Conservation (phyloP, 2,888 invertebrate genomes). For the Miltochrista miniata region DNA sequence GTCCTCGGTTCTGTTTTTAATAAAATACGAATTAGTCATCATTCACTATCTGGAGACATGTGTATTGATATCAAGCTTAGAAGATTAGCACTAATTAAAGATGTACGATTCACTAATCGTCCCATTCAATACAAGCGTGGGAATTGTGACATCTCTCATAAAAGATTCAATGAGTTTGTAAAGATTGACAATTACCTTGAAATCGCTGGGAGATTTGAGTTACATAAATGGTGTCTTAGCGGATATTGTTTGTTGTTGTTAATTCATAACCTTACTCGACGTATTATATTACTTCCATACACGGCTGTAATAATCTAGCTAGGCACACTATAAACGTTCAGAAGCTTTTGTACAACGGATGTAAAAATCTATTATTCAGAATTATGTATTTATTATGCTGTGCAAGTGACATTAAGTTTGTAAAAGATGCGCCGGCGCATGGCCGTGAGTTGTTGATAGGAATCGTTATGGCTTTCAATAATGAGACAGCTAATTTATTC, state of each 20-base stretch:
- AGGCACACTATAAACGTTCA: background rate
- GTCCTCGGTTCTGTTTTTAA: no score
- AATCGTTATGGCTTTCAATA: no score
- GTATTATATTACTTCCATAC: background rate
- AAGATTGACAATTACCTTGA: background rate
- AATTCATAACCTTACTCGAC: slow-evolving; percentile 5
- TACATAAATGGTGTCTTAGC: background rate
- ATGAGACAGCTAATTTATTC: no score
- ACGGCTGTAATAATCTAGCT: background rate
- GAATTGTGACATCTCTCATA: background rate
- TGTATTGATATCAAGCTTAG: no score
- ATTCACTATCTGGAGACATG: no score
- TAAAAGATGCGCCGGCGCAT: slow-evolving; percentile 44
- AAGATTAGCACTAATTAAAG: no score
- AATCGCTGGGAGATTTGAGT: background rate
- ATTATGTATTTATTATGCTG: slow-evolving; percentile 22
- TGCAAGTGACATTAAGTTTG: slow-evolving; percentile 41
- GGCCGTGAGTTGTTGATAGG: slow-evolving; percentile 18
- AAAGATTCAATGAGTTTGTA: background rate
- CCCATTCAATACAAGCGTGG: no score
- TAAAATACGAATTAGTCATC: no score
- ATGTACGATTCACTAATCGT: no score
- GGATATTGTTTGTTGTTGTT: background rate
- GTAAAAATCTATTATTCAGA: slow-evolving; percentile 32
- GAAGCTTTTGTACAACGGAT: background rate